Evolutionary conservation across 2,888 invertebrate species (phyloP), one percentile per base, ranked within the genome.

Genomic region (Cylloceria caligata): DNA sequence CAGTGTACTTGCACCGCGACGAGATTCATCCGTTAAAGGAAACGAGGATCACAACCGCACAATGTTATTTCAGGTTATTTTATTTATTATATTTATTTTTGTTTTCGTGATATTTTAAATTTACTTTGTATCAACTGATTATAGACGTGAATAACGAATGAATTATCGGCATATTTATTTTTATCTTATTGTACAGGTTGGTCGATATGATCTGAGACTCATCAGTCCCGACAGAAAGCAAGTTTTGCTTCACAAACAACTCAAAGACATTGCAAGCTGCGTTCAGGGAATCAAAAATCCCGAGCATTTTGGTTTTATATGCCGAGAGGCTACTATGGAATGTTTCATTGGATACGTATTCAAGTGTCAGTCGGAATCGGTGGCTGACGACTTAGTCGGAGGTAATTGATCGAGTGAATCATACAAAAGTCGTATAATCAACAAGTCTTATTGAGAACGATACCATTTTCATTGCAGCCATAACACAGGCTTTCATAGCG

Each of bases 191-290:
- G 47, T 88, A 62, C 93, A 97, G 94, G 97, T 99, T 6, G 98
- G 98, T 5, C 94, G 97, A 60, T 95, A 96, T 27, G 98, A 99
- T 91, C 94, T 99, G 11, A 95, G 98, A 60, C 94, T 99, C 4
- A 98, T 99, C 85, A 98, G 98, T 88, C 98, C 98, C 0, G 98
- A 99, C 91, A 95, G 97, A 78, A 99, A 99, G 89, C 96, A 97
- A 88, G 96, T 98, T 11, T 94, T 99, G 6, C 94, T 99, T 6
- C 97, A 98, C 88, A 96, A 98, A 85, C 96, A 96, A 57, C 96
- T 99, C 89, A 96, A 96, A 88, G 98, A 99, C 89, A 96, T 99
- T 11, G 96, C 97, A 0, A 97, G 96, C 85, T 98, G 98, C 87
- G 96, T 97, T 2, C 93, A 96, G 94, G 99, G 99, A 0, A 93